phyloP scores from a whole-genome alignment of 2,113 vertebrate genomes.

The cattle (Bos taurus) region DNA sequence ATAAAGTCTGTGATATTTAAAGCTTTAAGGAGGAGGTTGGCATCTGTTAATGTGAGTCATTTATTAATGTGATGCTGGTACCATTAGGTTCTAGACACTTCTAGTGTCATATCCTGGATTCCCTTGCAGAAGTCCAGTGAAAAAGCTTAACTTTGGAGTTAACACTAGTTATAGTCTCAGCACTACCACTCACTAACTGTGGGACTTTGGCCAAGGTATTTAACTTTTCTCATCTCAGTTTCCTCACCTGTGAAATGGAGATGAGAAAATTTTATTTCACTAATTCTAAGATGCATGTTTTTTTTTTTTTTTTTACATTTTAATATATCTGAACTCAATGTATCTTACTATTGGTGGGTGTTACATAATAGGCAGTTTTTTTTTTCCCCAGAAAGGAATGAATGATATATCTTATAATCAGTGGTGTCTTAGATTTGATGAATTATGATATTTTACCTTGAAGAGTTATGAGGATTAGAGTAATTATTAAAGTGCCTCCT shows the following conservation, averaged over 20 bases:
- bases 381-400: not conserved
- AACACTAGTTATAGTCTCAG: not conserved
- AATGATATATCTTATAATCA: not conserved
- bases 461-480: constrained; percentile 15
- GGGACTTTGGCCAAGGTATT: not conserved
- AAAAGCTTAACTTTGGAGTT: not conserved
- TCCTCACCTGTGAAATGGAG: not conserved
- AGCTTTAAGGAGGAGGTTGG: not conserved
- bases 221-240: not conserved
- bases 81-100: not conserved
- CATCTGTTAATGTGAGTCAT: not conserved
- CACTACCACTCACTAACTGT: not conserved
- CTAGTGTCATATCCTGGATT: not conserved
- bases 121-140: not conserved
- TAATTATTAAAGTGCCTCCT: not conserved
- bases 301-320: not conserved
- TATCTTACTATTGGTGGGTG: not conserved
- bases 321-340: not conserved
- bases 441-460: not conserved
- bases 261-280: not conserved
- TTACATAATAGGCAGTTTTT: not conserved
- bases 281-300: not conserved
- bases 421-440: not conserved
- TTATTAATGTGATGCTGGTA: not conserved
- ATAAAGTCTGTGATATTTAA: not conserved